These are phyloP conservation scores for Ammodytes marinus DNA, from an alignment of 2,113 vertebrate species.

Conservation along the genomic window DNA sequence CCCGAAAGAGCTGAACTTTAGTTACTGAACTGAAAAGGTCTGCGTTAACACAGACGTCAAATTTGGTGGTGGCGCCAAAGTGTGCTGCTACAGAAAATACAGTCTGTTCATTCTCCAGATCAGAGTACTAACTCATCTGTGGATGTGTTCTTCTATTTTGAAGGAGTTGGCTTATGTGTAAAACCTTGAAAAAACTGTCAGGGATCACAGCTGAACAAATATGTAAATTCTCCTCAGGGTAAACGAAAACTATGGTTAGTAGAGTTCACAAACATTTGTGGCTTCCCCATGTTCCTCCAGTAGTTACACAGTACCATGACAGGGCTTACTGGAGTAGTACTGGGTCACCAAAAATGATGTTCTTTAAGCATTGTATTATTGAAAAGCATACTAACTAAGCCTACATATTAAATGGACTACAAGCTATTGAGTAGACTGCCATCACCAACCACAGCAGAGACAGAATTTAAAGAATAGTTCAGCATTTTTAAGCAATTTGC, in stretches of 20 bases:
- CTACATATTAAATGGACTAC: conserved; percentile 42
- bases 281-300: conserved; percentile 40
- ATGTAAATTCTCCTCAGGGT: conserved; percentile 20
- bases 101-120: not conserved
- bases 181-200: not conserved
- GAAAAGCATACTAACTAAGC: conserved; percentile 27
- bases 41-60: not conserved
- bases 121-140: not conserved
- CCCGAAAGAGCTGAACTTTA: not conserved
- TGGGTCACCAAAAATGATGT: conserved; percentile 54
- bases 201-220: conserved; percentile 38
- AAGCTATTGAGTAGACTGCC: conserved; percentile 57
- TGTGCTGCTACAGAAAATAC: not conserved
- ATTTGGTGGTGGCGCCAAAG: not conserved
- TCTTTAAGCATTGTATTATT: conserved; percentile 14
- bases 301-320: not conserved
- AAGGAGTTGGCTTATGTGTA: not conserved
- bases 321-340: conserved; percentile 27
- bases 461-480: not conserved
- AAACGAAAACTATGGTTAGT: conserved; percentile 42
- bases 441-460: conserved; percentile 69
- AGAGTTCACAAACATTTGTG: conserved; percentile 42
- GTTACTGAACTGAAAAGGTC: not conserved
- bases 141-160: not conserved
- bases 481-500: too few species aligned